Evolutionary conservation across 2,888 invertebrate genomes (phyloP), one percentile per base, ranked within the genome.

Genomic region (Ramazzottius varieornatus): DNA sequence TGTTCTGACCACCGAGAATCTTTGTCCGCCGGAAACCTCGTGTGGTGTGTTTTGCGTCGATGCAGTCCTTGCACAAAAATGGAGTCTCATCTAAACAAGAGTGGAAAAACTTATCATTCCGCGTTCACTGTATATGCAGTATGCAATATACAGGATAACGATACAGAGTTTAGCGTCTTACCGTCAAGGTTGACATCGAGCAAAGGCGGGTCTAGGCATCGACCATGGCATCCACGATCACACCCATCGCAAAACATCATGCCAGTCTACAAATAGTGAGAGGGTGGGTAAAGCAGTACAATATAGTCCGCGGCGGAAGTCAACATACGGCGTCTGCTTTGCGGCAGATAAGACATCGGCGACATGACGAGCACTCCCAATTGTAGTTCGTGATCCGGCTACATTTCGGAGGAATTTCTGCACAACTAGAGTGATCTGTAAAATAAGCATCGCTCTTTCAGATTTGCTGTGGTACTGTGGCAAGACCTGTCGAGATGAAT

Each of bases 31-130:
- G 54, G 54, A 54, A 54, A 8, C 54, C 54, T 16, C 54, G 13
- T 13, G 54, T 54, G 20, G 54, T 54, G 29, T 54, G 54, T 29
- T 54, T 54, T 4, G 29, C 54, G 4, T 54, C 54, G 29, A 54
- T 29, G 54, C 54, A 54, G 54, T 54, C 54, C 29, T 54, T 54
- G 54, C 54, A 54, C 20, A 54, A 24, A 29, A 54, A 54, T 29
- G 54, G 54, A n/a, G 54, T 54, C 54, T 54, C 54, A 54, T 54
- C 54, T 54, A 29, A n/a, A n/a, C n/a, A n/a, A n/a, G n/a, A n/a
- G n/a, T n/a, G n/a, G 8, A 54, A 54, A 54, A 54, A 54, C 8
- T n/a, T n/a, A n/a, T n/a, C n/a, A n/a, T n/a, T n/a, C n/a, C n/a
- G n/a, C n/a, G n/a, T n/a, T n/a, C n/a, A n/a, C n/a, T n/a, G n/a